These are phyloP conservation scores for Lagenorhynchus albirostris DNA, from an alignment of 2,113 vertebrate genomes.

Conservation along the genomic window DNA sequence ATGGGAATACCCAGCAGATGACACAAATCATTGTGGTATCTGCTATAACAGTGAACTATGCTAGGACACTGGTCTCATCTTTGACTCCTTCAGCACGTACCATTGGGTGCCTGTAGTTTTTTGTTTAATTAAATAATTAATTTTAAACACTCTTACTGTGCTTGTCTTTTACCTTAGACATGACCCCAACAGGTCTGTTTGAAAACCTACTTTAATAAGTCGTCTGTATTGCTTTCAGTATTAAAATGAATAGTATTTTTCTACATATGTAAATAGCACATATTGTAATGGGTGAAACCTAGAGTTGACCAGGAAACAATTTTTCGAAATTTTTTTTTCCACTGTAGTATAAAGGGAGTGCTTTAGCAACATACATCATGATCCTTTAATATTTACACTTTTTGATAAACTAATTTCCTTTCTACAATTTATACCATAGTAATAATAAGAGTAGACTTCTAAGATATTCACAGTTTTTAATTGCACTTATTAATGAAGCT, in stretches of 20 bases:
- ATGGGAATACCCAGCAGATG: background rate
- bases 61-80: background rate
- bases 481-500: background rate
- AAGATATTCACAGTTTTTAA: background rate
- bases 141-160: background rate
- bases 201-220: background rate
- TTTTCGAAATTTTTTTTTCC: background rate
- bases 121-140: background rate
- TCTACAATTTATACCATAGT: background rate
- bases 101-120: background rate
- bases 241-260: background rate
- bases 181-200: background rate
- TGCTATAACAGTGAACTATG: background rate
- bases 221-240: too few species aligned
- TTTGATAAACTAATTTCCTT: background rate
- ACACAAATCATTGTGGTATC: background rate
- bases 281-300: background rate
- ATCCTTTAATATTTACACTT: background rate
- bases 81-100: background rate
- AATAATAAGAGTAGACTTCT: background rate
- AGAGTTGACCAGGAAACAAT: background rate
- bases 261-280: background rate
- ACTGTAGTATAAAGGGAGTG: background rate
- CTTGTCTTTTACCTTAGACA: conserved; percentile 4
- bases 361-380: background rate